Conservation (phyloP, 1,140 invertebrate species). For the Drosophila arizonae region DNA sequence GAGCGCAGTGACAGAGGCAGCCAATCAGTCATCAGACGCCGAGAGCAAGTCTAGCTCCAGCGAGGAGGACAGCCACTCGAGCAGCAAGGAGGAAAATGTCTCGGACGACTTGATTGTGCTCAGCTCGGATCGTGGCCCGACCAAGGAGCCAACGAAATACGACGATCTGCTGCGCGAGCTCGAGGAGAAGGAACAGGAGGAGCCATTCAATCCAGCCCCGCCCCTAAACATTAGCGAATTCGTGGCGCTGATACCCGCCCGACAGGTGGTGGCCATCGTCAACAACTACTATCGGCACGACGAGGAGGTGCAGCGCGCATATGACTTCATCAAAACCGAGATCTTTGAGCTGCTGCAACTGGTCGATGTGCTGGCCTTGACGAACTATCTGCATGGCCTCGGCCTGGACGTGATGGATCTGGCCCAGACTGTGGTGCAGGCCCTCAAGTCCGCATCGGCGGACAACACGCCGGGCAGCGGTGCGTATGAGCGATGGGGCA, state of each 20-base stretch:
- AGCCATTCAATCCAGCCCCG: background rate
- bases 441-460: background rate
- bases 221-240: slow-evolving; percentile 70
- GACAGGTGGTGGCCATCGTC: slow-evolving; percentile 59
- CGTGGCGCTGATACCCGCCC: slow-evolving; percentile 60
- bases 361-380: slow-evolving; percentile 65
- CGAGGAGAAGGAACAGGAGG: background rate
- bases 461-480: slow-evolving; percentile 30
- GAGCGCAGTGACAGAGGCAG: slow-evolving; percentile 24
- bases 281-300: slow-evolving; percentile 71
- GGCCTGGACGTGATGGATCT: slow-evolving; percentile 68
- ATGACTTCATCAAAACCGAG: slow-evolving; percentile 55
- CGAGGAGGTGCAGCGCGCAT: slow-evolving; percentile 68
- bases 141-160: background rate
- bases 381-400: slow-evolving; percentile 61
- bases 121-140: background rate
- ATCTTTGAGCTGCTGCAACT: slow-evolving; percentile 56
- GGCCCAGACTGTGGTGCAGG: slow-evolving; percentile 22
- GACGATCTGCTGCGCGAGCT: background rate
- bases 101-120: slow-evolving; percentile 74
- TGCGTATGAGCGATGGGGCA: slow-evolving; percentile 47
- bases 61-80: slow-evolving; percentile 32
- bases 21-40: background rate
- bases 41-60: slow-evolving; percentile 35
- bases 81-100: slow-evolving; percentile 27